Conservation (phyloP, 2,888 invertebrate genomes). For the Dynastes hyllus region DNA sequence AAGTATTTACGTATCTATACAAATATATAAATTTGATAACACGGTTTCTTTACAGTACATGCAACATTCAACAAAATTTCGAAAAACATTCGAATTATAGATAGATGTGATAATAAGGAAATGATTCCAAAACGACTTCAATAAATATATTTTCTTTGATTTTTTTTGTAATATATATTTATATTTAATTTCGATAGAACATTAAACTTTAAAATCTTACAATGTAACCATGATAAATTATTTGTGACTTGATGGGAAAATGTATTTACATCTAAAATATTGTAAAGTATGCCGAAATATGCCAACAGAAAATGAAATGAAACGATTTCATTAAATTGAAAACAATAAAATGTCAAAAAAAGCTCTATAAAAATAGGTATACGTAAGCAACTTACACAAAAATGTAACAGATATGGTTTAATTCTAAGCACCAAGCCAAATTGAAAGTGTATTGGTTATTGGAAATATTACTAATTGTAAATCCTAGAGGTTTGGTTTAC, state of each 20-base stretch:
- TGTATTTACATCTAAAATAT: neutral
- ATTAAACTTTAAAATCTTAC: neutral
- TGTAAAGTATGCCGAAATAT: too few relatives aligned
- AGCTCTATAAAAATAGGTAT: too few relatives aligned
- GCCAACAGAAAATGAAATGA: too few relatives aligned
- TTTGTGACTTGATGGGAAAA: too few relatives aligned
- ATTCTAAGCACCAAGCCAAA: neutral
- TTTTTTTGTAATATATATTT: too few relatives aligned
- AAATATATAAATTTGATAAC: conserved; percentile 6
- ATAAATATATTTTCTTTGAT: conserved; percentile 6
- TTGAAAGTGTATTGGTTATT: neutral
- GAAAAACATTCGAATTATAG: neutral
- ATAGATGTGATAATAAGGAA: conserved; percentile 1
- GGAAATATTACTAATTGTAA: neutral
- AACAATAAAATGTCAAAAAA: too few relatives aligned
- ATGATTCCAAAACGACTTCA: neutral
- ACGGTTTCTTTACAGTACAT: neutral
- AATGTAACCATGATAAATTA: too few relatives aligned
- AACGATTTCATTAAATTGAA: too few relatives aligned
- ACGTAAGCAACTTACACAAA: too few relatives aligned
- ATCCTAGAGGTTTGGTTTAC: too few relatives aligned
- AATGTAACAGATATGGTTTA: neutral
- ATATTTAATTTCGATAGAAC: conserved; percentile 1
- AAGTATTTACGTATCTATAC: conserved; percentile 6
- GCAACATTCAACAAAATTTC: conserved; percentile 24